Percentiles rank a stretch among this genome's conserved stretches.
Evolutionary conservation across 2,113 vertebrate genomes (phyloP).

Genomic region (Origma solitaria): DNA sequence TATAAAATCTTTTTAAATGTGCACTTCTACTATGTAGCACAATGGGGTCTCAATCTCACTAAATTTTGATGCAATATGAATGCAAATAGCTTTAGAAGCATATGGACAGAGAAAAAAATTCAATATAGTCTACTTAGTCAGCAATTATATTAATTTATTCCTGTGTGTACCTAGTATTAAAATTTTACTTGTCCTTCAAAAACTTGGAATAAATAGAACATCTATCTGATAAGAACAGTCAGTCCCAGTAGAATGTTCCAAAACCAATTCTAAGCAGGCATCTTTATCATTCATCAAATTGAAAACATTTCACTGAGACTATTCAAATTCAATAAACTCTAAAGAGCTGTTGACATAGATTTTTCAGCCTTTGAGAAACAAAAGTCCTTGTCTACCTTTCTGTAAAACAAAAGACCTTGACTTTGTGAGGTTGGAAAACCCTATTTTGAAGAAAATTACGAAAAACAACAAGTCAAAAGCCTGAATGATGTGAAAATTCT

Average conservation of each 20-base stretch:
- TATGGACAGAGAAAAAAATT: background rate
- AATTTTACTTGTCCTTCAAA: background rate
- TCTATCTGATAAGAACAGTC: background rate
- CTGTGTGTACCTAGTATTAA: background rate
- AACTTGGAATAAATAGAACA: background rate
- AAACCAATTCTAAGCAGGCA: background rate
- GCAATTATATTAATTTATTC: background rate
- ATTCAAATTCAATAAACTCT: background rate
- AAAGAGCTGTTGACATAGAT: background rate
- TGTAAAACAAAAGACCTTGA: background rate
- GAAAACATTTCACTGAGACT: background rate
- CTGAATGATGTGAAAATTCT: background rate
- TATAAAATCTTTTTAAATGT: background rate
- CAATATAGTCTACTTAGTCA: background rate
- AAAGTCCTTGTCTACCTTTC: background rate
- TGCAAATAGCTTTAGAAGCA: background rate
- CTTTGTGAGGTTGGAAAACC: background rate
- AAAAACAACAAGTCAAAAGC: background rate
- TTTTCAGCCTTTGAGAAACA: background rate
- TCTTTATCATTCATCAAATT: background rate
- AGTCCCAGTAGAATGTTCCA: background rate
- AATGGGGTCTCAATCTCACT: background rate
- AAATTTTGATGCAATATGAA: background rate
- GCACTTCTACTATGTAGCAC: background rate
- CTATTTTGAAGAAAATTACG: background rate